Evolutionary conservation across 2,888 invertebrate species (phyloP), one percentile per base, ranked within the genome.

Genomic region (Scaptomyza flava): DNA sequence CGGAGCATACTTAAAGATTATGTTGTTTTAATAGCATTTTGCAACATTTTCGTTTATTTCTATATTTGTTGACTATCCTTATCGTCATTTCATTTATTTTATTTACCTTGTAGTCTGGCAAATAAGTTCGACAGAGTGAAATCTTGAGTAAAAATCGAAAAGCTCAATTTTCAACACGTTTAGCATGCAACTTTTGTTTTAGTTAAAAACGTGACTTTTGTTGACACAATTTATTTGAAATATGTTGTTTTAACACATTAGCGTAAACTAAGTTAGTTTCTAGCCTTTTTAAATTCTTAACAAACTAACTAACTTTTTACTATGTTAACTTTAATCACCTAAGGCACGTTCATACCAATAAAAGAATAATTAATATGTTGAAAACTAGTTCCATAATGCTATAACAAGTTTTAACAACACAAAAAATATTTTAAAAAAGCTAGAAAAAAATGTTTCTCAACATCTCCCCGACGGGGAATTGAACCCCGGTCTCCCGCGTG

Each of bases 381-480:
- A 11, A 34, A 11, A 12, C 3, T 34, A 12, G 4, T 34, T 36
- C 6, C 27, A 27, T 36, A n/a, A 36, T 36, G n/a, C 6, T n/a
- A 6, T n/a, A 36, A 36, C 6, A 36, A 7, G n/a, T 6, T 34
- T 57, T n/a, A 50, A 9, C 6, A 42, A 6, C 11, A 31, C 11
- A n/a, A 20, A 9, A 20, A 8, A 11, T 8, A 14, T 3, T 12
- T 31, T 14, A 14, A 12, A 46, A 56, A 47, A 41, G 7, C n/a
- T 9, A 7, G 14, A 30, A 31, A 47, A 43, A n/a, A 36, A 56
- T 2, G 2, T 0, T 9, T 2, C 0, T 0, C 41, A 11, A 20
- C 4, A 3, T 9, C 76, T 73, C 72, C 72, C 72, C 72, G 72
- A 76, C 72, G 77, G 72, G 77, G 72, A 73, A 73, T 73, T 73